Evolutionary conservation across 1,140 invertebrate species (phyloP), one percentile per base, ranked within the genome.

Genomic region (Limonius californicus): DNA sequence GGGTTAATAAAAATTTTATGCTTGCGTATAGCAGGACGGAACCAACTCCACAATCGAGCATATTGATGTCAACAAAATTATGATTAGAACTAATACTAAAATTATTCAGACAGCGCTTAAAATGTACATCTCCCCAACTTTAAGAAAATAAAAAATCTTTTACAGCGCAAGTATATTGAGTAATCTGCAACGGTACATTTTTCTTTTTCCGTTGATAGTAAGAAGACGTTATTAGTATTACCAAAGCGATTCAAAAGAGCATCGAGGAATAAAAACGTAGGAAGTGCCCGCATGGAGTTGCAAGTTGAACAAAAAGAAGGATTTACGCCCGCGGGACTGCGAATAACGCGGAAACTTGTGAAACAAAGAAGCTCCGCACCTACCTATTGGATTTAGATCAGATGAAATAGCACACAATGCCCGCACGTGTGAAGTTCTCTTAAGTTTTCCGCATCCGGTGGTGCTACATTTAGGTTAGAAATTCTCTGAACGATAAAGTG

Each of bases 371-470:
- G 59, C 61, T 58, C 54, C 23, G 20, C 54, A 62, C 54, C 63
- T 67, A 69, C 65, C 68, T 67, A 69, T 69, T 69, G 65, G 68
- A 69, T 67, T 69, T 63, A 68, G 66, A 68, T 68, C 66, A 68
- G 66, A 65, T 62, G 63, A 63, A 68, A 65, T 68, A 61, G 66
- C 61, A 63, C 54, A 62, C 54, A 62, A 68, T 61, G 60, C 63
- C 63, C 66, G 63, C 66, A 68, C 66, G 66, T 68, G 66, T 65
- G 62, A 66, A 66, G 58, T 66, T 66, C 54, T 50, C 61, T 66
- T 57, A 66, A 66, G 64, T 66, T 66, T 66, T 61, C 61, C 57
- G 32, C 64, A 66, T 63, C 61, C 61, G 57, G 61, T 53, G 56
- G 3, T 45, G 16, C 16, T 21, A 18, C 20, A 50, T 50, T 50